These are phyloP conservation scores for Acrocephalus kingi DNA, from an alignment of 2,113 vertebrate species.

Conservation along the genomic window DNA sequence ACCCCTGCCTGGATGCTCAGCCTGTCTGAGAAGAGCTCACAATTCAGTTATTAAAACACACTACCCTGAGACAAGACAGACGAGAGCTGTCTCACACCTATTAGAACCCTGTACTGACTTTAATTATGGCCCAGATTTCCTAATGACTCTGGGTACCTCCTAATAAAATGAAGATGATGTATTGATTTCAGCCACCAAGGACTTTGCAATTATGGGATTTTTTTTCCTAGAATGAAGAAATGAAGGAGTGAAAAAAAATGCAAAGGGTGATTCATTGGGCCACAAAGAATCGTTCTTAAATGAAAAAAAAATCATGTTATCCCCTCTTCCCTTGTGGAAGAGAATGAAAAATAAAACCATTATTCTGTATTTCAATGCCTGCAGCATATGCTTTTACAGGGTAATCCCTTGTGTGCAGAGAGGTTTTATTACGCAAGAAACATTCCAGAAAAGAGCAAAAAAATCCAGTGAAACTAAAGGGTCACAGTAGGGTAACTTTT, in stretches of 20 bases:
- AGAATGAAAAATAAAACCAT: background rate
- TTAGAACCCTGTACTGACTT: background rate
- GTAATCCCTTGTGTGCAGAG: background rate
- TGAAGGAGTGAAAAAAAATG: background rate
- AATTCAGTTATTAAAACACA: background rate
- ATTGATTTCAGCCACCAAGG: background rate
- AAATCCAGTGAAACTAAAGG: background rate
- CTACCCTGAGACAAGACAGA: background rate
- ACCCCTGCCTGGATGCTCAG: background rate
- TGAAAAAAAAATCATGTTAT: background rate
- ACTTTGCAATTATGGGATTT: background rate
- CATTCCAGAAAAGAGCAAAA: background rate
- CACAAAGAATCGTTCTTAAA: background rate
- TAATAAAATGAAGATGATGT: background rate
- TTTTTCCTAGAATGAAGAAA: background rate
- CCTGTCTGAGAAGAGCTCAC: background rate
- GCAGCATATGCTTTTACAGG: background rate
- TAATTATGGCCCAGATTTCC: slow-evolving; percentile 4
- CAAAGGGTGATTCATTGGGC: background rate
- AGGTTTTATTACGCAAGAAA: background rate
- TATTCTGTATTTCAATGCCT: background rate
- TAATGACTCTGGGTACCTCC: background rate
- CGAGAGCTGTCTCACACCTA: background rate
- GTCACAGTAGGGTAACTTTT: background rate
- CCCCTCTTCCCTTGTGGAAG: background rate